These are phyloP conservation scores for Tribolium madens DNA, from an alignment of 1,140 invertebrate genomes.

Conservation along the genomic window DNA sequence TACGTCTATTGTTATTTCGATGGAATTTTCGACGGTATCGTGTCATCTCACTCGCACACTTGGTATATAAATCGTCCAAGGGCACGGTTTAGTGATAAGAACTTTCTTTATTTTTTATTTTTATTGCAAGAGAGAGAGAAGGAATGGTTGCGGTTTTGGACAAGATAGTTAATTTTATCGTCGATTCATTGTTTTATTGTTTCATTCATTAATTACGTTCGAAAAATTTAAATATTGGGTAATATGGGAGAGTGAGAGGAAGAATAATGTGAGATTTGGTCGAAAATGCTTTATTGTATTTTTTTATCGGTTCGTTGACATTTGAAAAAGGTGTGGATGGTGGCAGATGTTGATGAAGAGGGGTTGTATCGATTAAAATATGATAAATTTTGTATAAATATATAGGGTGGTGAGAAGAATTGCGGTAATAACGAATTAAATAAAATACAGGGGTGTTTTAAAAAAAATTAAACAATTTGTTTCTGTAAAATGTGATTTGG, in stretches of 20 bases:
- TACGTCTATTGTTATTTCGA: constrained; percentile 39
- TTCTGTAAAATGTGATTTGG: too few relatives aligned
- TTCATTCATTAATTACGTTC: constrained; percentile 11
- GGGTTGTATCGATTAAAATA: not conserved
- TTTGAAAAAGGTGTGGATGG: not conserved
- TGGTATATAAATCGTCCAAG: not conserved
- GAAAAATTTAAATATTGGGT: not conserved
- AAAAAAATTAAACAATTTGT: too few relatives aligned
- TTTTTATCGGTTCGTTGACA: not conserved
- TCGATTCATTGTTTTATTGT: constrained; percentile 3
- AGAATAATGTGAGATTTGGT: too few relatives aligned
- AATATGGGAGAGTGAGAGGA: not conserved
- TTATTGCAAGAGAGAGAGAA: not conserved
- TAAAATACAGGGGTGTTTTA: too few relatives aligned
- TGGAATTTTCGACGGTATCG: constrained; percentile 10
- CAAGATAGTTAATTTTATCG: constrained; percentile 4
- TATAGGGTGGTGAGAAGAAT: not conserved
- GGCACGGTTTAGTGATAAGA: constrained; percentile 1
- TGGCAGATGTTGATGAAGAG: not conserved
- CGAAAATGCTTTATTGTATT: too few relatives aligned
- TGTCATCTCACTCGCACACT: not conserved
- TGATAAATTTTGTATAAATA: not conserved
- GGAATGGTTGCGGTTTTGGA: not conserved
- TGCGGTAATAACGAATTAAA: too few relatives aligned
- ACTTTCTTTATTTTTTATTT: not conserved